Percentiles rank a stretch among this genome's conserved stretches.
Conservation (phyloP, 2,113 vertebrate genomes). For the Dinomys branickii region DNA sequence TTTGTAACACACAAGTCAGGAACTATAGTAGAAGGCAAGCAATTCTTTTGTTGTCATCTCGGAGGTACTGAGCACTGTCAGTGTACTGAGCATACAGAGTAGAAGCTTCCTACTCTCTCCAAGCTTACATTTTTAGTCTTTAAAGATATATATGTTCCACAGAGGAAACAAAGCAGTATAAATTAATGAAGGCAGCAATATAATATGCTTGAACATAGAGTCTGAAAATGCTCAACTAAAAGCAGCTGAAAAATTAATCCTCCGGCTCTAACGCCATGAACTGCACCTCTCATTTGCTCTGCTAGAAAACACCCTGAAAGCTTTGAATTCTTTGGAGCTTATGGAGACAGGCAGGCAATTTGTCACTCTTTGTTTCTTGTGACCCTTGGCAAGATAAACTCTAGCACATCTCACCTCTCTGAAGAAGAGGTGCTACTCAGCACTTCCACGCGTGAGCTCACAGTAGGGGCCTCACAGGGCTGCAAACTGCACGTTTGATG, state of each 20-base stretch:
- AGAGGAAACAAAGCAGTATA: neutral
- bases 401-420: neutral
- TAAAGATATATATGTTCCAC: neutral
- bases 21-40: neutral
- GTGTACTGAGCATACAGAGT: neutral
- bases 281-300: neutral
- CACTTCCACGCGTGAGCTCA: neutral
- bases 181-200: neutral
- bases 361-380: neutral
- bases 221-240: neutral
- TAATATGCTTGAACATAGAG: neutral
- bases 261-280: neutral
- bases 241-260: neutral
- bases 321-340: neutral
- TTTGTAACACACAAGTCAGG: neutral
- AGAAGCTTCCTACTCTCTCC: neutral
- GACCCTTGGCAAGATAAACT: neutral
- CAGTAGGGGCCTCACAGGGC: neutral
- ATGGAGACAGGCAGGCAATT: neutral
- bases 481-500: neutral
- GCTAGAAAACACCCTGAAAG: neutral
- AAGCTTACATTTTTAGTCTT: neutral
- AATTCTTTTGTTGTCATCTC: constrained; percentile 20
- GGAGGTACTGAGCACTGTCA: constrained; percentile 1
- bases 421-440: neutral